Percentiles rank a stretch among this genome's conserved stretches.
Evolutionary conservation across 2,888 invertebrate genomes (phyloP).

Genomic region (Drosophila antonietae): DNA sequence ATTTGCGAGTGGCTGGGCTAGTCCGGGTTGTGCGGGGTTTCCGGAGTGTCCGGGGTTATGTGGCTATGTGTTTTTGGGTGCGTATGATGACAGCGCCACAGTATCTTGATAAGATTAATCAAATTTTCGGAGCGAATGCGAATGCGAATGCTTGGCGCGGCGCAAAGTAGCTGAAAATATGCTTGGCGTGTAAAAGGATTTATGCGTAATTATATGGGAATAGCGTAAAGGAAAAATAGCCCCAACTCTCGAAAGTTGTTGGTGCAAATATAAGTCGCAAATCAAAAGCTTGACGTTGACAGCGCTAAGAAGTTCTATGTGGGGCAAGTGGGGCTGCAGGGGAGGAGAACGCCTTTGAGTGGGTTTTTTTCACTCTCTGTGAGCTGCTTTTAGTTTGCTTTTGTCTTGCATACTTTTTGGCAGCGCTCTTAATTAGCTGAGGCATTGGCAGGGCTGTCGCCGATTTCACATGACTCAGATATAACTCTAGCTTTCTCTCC

Average conservation of each 20-base stretch:
- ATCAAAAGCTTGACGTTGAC: slow-evolving; percentile 67
- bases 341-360: slow-evolving; percentile 5
- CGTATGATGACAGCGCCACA: slow-evolving; percentile 48
- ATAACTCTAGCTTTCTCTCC: neutral
- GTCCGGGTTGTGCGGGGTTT: neutral
- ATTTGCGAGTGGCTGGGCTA: neutral
- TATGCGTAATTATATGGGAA: slow-evolving; percentile 81
- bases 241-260: slow-evolving; percentile 28
- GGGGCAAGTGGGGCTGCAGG: neutral
- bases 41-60: slow-evolving; percentile 3
- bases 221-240: slow-evolving; percentile 60
- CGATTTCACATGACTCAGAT: slow-evolving; percentile 9
- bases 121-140: slow-evolving; percentile 84
- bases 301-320: slow-evolving; percentile 50
- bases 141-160: slow-evolving; percentile 70
- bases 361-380: slow-evolving; percentile 4
- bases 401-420: slow-evolving; percentile 68
- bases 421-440: slow-evolving; percentile 62
- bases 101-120: slow-evolving; percentile 84
- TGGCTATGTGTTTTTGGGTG: slow-evolving; percentile 47
- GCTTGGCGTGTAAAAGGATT: slow-evolving; percentile 80
- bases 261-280: slow-evolving; percentile 51
- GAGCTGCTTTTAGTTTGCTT: slow-evolving; percentile 57
- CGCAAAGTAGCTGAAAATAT: slow-evolving; percentile 76
- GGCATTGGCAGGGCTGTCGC: slow-evolving; percentile 4